These are phyloP conservation scores for Noctua fimbriata DNA, from an alignment of 2,888 invertebrate genomes.

Conservation along the genomic window DNA sequence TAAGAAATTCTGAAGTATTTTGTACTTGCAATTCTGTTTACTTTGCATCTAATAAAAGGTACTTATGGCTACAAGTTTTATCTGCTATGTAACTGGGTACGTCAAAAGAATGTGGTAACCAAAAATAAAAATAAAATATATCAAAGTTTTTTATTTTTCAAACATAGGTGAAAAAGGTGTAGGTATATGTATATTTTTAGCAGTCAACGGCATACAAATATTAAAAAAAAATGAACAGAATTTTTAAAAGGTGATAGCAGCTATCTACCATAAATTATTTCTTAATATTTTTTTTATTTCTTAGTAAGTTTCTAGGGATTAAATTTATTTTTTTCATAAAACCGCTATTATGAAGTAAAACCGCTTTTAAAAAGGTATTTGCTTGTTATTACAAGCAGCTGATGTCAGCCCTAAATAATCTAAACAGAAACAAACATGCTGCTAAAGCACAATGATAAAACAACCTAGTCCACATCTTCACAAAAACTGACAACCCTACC, in stretches of 20 bases:
- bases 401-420: too few relatives aligned
- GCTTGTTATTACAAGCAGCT: neutral
- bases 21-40: constrained; percentile 9
- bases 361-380: neutral
- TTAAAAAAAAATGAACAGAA: too few relatives aligned
- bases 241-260: too few relatives aligned
- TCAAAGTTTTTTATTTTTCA: too few relatives aligned
- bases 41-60: neutral
- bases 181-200: too few relatives aligned
- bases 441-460: neutral
- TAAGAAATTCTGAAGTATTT: constrained; percentile 21
- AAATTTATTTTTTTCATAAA: too few relatives aligned
- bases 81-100: neutral
- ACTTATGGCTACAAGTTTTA: neutral
- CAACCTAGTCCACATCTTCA: too few relatives aligned
- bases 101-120: neutral
- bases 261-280: too few relatives aligned
- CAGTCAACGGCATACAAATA: too few relatives aligned
- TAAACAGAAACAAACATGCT: neutral
- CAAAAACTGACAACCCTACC: constrained; percentile 37
- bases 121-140: neutral
- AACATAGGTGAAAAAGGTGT: too few relatives aligned
- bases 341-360: neutral
- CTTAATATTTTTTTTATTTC: too few relatives aligned
- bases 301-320: too few relatives aligned